Conservation (phyloP, 2,888 invertebrate species). For the Ethmia dodecea region DNA sequence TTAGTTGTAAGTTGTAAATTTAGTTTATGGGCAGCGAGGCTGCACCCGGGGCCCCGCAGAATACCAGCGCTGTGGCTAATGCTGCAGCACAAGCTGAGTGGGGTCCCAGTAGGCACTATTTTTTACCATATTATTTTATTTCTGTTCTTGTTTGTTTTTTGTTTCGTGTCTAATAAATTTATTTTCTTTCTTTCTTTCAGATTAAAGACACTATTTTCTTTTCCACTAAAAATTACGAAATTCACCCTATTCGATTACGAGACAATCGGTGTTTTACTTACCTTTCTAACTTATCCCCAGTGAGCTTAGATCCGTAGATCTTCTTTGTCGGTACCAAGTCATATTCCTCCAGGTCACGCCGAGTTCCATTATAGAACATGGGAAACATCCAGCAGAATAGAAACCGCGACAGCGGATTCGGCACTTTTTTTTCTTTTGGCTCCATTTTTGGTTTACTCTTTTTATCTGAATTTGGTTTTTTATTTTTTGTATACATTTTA, state of each 20-base stretch:
- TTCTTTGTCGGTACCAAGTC: conserved; percentile 86
- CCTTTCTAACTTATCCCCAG: conserved; percentile 84
- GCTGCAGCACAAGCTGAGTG: too few species aligned
- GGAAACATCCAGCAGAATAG: conserved; percentile 87
- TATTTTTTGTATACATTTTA: conserved; percentile 17
- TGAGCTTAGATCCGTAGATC: conserved; percentile 80
- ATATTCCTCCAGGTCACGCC: conserved; percentile 82
- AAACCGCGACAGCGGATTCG: conserved; percentile 76
- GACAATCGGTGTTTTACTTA: conserved; percentile 49
- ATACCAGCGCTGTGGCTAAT: too few species aligned
- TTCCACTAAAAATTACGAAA: too few species aligned
- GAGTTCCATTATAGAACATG: conserved; percentile 85
- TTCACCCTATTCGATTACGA: too few species aligned
- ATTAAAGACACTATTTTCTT: neutral
- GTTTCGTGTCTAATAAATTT: too few species aligned
- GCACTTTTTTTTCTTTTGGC: conserved; percentile 35
- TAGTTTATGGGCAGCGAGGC: too few species aligned
- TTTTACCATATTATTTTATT: too few species aligned
- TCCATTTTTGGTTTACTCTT: conserved; percentile 18
- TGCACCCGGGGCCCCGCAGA: too few species aligned
- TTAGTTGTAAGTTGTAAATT: too few species aligned
- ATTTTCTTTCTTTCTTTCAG: too few species aligned
- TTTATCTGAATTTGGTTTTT: conserved; percentile 19
- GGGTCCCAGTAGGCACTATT: too few species aligned
- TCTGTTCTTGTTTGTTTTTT: too few species aligned